Conservation (phyloP, 1,140 invertebrate genomes). For the Theocolax elegans region DNA sequence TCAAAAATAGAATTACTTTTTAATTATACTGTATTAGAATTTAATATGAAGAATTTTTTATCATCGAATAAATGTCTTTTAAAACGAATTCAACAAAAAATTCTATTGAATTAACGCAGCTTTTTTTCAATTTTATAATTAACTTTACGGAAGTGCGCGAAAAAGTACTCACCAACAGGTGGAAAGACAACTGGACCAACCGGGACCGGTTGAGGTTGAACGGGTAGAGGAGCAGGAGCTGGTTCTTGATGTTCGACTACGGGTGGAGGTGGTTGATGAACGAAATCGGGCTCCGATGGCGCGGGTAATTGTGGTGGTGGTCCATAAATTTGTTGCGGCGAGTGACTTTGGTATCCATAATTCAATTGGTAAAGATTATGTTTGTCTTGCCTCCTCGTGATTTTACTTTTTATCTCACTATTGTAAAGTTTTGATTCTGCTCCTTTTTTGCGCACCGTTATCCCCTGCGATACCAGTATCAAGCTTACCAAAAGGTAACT, state of each 20-base stretch:
- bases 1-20: no score
- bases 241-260: slow-evolving; percentile 48
- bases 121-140: no score
- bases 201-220: no score
- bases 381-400: slow-evolving; percentile 24
- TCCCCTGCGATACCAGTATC: not conserved
- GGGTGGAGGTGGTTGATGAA: not conserved
- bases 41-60: no score
- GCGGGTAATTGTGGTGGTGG: not conserved
- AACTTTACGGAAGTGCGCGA: no score
- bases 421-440: no score
- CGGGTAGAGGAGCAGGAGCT: slow-evolving; percentile 40
- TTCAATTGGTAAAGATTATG: slow-evolving; percentile 3
- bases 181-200: slow-evolving; percentile 18
- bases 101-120: no score
- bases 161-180: slow-evolving; percentile 44
- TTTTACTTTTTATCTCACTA: no score
- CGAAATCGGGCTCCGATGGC: not conserved
- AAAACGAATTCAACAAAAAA: no score
- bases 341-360: slow-evolving; percentile 12
- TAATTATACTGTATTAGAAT: no score
- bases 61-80: no score
- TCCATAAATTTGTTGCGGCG: slow-evolving; percentile 11
- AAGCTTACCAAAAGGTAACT: slow-evolving; percentile 7
- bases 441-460: no score